A percentile compares a stretch with the other conserved stretches of the same genome.
Conservation (phyloP, 2,888 invertebrate species). For the Bugula neritina region DNA sequence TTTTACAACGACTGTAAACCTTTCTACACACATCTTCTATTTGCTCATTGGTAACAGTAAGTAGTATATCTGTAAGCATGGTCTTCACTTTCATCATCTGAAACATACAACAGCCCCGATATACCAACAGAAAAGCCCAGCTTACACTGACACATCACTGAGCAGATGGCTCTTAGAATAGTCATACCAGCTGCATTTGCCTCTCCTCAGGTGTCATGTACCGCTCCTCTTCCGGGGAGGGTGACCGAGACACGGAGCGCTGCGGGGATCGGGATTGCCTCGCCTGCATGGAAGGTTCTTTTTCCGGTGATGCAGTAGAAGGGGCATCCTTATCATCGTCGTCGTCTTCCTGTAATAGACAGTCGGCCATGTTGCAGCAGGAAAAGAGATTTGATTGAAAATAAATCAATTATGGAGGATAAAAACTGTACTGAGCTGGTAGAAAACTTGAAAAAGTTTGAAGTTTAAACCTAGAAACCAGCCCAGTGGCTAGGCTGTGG, state of each 20-base stretch:
- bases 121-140: too few species aligned
- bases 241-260: constrained; percentile 33
- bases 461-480: too few species aligned
- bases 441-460: too few species aligned
- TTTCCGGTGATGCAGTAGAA: too few species aligned
- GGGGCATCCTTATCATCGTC: not conserved
- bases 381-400: too few species aligned
- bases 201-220: constrained; percentile 49
- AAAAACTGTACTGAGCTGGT: too few species aligned
- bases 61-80: constrained; percentile 83
- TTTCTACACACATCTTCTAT: constrained; percentile 77
- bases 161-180: too few species aligned
- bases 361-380: too few species aligned
- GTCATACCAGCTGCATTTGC: constrained; percentile 46
- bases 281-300: too few species aligned
- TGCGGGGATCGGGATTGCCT: not conserved
- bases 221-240: constrained; percentile 34
- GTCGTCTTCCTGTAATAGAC: constrained; percentile 6
- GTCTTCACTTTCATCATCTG: constrained; percentile 77
- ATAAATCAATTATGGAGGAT: too few species aligned
- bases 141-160: too few species aligned
- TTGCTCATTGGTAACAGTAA: constrained; percentile 88
- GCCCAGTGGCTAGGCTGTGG: too few species aligned
- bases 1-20: constrained; percentile 68
- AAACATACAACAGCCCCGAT: constrained; percentile 28